Evolutionary conservation across 2,113 vertebrate genomes (phyloP).

Genomic region (Nymphicus hollandicus): DNA sequence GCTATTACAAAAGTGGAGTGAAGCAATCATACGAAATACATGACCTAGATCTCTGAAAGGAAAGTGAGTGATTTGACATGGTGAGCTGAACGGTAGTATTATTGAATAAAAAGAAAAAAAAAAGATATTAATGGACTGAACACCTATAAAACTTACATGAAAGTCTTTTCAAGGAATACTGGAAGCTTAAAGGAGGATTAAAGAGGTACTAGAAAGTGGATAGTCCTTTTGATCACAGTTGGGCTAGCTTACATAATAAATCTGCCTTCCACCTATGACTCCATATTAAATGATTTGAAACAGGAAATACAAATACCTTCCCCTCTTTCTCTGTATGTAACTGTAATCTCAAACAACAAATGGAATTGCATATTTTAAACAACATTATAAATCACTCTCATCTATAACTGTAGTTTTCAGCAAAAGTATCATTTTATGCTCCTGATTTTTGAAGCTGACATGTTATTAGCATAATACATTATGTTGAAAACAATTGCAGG

Average conservation of each 20-base stretch:
- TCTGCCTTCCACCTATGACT: not conserved
- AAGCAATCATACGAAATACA: not conserved
- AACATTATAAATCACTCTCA: conserved; percentile 15
- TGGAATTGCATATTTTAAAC: conserved; percentile 7
- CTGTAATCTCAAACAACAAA: conserved; percentile 26
- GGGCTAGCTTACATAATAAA: not conserved
- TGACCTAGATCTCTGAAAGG: not conserved
- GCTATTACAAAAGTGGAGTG: not conserved
- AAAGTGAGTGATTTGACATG: not conserved
- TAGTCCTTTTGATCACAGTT: not conserved
- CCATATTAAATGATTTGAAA: conserved; percentile 9
- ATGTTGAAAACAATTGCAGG: conserved; percentile 18
- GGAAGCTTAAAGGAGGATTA: not conserved
- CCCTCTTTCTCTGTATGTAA: not conserved
- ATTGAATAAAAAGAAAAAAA: not conserved
- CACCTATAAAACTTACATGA: not conserved
- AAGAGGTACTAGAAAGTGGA: not conserved
- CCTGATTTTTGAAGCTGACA: conserved; percentile 18
- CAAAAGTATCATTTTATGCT: not conserved
- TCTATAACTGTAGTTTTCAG: not conserved
- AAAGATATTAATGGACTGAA: not conserved
- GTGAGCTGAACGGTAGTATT: not conserved
- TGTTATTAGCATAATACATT: conserved; percentile 32
- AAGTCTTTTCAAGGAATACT: conserved; percentile 20
- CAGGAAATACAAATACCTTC: not conserved